Percentiles rank a stretch among this genome's conserved stretches.
Evolutionary conservation across 2,888 invertebrate species (phyloP).

Genomic region (Lomographa bimaculata): DNA sequence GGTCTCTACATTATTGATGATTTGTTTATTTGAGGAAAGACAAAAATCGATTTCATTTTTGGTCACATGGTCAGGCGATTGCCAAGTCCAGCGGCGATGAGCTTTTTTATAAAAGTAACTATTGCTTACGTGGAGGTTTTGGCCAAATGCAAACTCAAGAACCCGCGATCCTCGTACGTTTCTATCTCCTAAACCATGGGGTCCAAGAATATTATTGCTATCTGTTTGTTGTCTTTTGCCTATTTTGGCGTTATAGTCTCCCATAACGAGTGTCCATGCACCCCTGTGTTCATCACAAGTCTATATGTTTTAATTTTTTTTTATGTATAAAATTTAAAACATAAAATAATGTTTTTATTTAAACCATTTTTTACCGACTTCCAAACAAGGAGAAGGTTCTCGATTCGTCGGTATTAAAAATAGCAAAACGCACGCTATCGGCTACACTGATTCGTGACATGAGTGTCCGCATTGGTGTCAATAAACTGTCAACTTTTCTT

Average conservation of each 20-base stretch:
- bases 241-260: too few relatives aligned
- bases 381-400: too few relatives aligned
- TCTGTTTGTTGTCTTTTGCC: background rate
- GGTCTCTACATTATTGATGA: background rate
- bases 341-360: too few relatives aligned
- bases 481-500: too few relatives aligned
- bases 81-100: slow-evolving; percentile 3
- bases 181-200: slow-evolving; percentile 3
- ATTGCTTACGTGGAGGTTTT: too few relatives aligned
- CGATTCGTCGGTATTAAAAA: too few relatives aligned
- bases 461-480: too few relatives aligned
- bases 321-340: too few relatives aligned
- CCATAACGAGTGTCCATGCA: slow-evolving; percentile 6
- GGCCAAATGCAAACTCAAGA: background rate
- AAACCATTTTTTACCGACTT: too few relatives aligned
- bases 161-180: slow-evolving; percentile 4
- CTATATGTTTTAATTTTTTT: too few relatives aligned
- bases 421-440: too few relatives aligned
- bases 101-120: slow-evolving; percentile 1
- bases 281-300: slow-evolving; percentile 7
- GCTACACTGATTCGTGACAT: too few relatives aligned
- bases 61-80: background rate
- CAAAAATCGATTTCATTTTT: slow-evolving; percentile 6
- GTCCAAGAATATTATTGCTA: slow-evolving; percentile 2
- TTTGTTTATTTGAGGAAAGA: slow-evolving; percentile 1